Evolutionary conservation across 1,140 invertebrate species (phyloP).

Genomic region (Hypsibius dujardini): DNA sequence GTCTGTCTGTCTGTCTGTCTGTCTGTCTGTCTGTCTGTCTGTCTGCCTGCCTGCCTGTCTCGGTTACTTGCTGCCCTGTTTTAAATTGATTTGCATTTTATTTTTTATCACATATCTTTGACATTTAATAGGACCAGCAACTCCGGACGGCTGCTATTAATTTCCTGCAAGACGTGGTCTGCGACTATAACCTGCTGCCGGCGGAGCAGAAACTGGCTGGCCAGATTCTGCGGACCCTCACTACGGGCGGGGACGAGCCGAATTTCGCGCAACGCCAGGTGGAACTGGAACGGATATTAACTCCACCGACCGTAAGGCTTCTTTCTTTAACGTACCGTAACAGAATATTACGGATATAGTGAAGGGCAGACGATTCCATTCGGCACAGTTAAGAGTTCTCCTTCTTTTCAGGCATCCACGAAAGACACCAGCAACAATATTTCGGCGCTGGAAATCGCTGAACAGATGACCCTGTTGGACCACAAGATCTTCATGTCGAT

Average conservation of each 20-base stretch:
- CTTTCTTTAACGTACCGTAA: conserved; percentile 13
- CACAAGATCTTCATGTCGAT: conserved; percentile 80
- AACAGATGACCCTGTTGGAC: conserved; percentile 80
- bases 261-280: conserved; percentile 36
- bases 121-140: neutral
- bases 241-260: conserved; percentile 44
- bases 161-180: conserved; percentile 71
- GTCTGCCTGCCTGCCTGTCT: too few species aligned
- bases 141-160: conserved; percentile 47
- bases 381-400: neutral
- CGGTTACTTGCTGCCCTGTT: neutral
- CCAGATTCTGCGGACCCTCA: conserved; percentile 57
- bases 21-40: too few species aligned
- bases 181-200: conserved; percentile 62
- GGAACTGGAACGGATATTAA: conserved; percentile 52
- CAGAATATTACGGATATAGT: neutral
- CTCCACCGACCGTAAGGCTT: conserved; percentile 46
- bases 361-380: too few species aligned
- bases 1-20: too few species aligned
- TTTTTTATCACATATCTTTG: neutral
- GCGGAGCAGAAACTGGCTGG: conserved; percentile 72
- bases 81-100: neutral
- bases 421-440: conserved; percentile 68
- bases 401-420: conserved; percentile 46
- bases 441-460: conserved; percentile 75